phyloP scores from a whole-genome alignment of 2,113 vertebrate genomes.

The Blennius ocellaris region DNA sequence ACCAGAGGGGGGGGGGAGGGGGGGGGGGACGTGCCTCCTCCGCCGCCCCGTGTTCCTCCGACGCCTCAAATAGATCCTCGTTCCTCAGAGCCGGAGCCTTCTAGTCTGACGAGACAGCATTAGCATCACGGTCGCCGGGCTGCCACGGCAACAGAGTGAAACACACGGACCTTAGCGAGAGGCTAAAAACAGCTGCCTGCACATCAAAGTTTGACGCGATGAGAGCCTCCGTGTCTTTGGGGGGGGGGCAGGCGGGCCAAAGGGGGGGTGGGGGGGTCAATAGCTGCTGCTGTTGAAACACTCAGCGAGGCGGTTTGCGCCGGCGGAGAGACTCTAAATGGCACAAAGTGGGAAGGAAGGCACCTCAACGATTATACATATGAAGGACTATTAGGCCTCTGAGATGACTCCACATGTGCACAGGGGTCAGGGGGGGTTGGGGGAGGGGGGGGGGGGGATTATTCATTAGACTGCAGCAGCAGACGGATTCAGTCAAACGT shows the following conservation, averaged over 20 bases:
- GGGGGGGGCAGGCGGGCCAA: background rate
- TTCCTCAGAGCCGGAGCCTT: conserved; percentile 53
- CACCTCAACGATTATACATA: conserved; percentile 45
- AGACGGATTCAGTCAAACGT: no score
- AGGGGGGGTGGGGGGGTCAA: background rate
- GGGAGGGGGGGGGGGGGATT: no score
- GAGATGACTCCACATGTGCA: conserved; percentile 22
- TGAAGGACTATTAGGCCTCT: conserved; percentile 49
- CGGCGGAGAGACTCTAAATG: conserved; percentile 39
- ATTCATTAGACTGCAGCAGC: no score
- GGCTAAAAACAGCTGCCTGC: background rate
- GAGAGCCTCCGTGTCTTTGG: no score
- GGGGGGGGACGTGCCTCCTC: no score
- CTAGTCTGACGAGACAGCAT: conserved; percentile 49
- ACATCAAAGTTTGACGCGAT: conserved; percentile 8
- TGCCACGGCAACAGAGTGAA: conserved; percentile 65
- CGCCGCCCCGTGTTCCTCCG: no score
- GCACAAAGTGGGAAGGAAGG: conserved; percentile 61
- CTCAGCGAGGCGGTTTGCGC: conserved; percentile 36
- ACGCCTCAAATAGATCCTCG: conserved; percentile 61
- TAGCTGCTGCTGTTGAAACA: conserved; percentile 12
- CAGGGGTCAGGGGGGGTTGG: no score
- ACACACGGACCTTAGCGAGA: conserved; percentile 27
- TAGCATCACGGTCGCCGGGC: conserved; percentile 56
- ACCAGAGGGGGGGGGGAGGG: no score